Base-by-base conservation (phyloP, 2,113 vertebrate genomes). In the Erythrocercus mccallii region DNA sequence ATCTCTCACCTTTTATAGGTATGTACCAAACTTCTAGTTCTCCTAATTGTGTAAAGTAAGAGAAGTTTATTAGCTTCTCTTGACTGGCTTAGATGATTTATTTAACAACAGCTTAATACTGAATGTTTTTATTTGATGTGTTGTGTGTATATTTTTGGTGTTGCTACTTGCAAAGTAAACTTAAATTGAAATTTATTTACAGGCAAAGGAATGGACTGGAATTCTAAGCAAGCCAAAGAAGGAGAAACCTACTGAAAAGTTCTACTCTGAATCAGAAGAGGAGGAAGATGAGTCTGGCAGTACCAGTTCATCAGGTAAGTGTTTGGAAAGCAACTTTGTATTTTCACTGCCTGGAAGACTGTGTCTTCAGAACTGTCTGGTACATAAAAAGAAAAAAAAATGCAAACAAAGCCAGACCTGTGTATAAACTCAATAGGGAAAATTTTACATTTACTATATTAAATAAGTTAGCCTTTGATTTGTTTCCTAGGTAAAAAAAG, bases 211-310 rank as follows among this genome's bases (percentile, higher is more conserved):
- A 87, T 98, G 98, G 98, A 94, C 94, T 18, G 97, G 97, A 42
- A 53, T 92, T 51, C 66, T 95, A 42, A 98, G 97, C 84, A 99
- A 99, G 95, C 31, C 95, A 76, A 99, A 98, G 96, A 94, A 98
- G 84, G 82, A 98, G 45, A 98, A 98, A 92, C 96, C 98, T 58
- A 79, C 77, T 35, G 98, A 99, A 66, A 99, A 99, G 91, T 99
- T 99, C 96, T 99, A 99, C 95, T 99, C 99, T 10, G 99, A 98
- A 48, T 98, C 98, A 48, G 98, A 98, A 54, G 98, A 98, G 33
- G 98, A 99, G 13, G 98, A 98, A 27, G 97, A 98, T 9, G 98
- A 98, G 64, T 98, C 98, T 76, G 72, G 92, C 30, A 97, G 95
- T 53, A 97, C 86, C 78, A 96, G 94, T 90, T 93, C 95, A 48